A percentile compares a stretch with the other conserved stretches of the same genome.
These are phyloP conservation scores for Entosphenus tridentatus DNA, from an alignment of 2,113 vertebrate genomes.

Conservation along the genomic window DNA sequence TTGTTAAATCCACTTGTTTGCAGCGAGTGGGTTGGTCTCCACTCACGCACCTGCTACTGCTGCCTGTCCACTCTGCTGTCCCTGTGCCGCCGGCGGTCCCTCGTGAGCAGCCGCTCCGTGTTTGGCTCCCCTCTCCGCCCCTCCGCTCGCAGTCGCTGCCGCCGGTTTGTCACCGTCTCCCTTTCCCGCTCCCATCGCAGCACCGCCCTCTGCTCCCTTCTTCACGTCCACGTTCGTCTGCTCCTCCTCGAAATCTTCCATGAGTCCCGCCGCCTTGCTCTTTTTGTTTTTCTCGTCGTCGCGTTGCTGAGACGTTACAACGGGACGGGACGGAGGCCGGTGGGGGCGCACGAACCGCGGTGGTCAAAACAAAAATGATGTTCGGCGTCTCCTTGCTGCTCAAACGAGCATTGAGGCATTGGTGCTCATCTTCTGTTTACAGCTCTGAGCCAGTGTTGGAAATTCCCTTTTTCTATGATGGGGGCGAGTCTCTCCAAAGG, in stretches of 20 bases:
- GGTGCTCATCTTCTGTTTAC: background rate
- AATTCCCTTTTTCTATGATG: background rate
- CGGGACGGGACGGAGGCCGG: background rate
- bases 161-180: too few species aligned
- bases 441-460: background rate
- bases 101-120: too few species aligned
- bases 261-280: background rate
- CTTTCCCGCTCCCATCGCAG: too few species aligned
- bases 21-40: too few species aligned
- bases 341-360: background rate
- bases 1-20: too few species aligned
- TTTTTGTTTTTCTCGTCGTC: slow-evolving; percentile 1
- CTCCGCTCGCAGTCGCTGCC: too few species aligned
- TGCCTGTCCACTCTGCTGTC: too few species aligned
- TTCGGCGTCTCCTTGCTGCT: background rate
- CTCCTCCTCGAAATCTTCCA: background rate
- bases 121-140: too few species aligned
- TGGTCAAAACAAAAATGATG: background rate
- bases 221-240: too few species aligned
- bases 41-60: too few species aligned
- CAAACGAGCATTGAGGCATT: background rate
- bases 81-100: too few species aligned
- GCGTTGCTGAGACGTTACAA: slow-evolving; percentile 1
- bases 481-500: background rate
- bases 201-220: too few species aligned